Percentiles rank a stretch among this genome's conserved stretches.
Conservation (phyloP, 2,797 vertebrate species). For the Sternarchorhynchus goeldii region DNA sequence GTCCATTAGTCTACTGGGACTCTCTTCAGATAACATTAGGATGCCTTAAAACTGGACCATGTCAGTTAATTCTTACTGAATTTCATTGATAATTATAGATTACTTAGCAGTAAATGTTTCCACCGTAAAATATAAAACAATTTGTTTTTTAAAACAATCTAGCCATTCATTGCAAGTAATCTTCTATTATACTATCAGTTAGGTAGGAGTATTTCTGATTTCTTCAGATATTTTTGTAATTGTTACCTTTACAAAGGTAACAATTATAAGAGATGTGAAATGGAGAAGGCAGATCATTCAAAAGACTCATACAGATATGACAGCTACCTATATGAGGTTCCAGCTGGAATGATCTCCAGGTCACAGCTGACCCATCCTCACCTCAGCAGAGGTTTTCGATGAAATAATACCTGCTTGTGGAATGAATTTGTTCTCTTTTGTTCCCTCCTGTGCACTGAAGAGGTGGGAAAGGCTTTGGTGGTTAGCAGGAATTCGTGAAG, state of each 20-base stretch:
- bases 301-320: neutral
- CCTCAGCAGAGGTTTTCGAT: neutral
- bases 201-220: neutral
- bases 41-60: neutral
- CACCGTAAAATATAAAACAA: too few species aligned
- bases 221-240: neutral
- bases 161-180: too few species aligned
- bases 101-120: too few species aligned
- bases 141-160: too few species aligned
- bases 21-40: slow-evolving; percentile 8
- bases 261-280: neutral
- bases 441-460: neutral
- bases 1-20: neutral
- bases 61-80: neutral
- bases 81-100: neutral
- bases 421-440: too few species aligned
- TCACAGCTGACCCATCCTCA: neutral
- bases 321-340: neutral
- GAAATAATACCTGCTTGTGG: too few species aligned
- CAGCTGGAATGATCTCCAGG: neutral
- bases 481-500: neutral
- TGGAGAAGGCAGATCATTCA: neutral
- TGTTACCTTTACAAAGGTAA: neutral
- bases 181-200: too few species aligned
- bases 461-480: neutral